Evolutionary conservation across 2,797 vertebrate species (phyloP), one percentile per base, ranked within the genome.

Genomic region (Echiichthys vipera): DNA sequence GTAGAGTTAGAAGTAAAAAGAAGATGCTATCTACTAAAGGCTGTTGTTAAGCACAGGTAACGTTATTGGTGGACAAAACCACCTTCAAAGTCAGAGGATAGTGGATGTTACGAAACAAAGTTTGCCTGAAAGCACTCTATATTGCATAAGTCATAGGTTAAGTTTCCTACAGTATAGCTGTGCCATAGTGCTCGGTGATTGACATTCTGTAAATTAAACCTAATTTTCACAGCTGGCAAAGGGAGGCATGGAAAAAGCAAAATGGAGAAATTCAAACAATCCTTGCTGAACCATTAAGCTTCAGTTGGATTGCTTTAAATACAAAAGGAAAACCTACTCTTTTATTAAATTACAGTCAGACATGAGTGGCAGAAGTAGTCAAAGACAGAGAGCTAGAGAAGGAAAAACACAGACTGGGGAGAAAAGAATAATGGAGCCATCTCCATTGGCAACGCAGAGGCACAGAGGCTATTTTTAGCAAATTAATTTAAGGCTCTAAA

Each of bases 401-500:
- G 39, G 58, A 74, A 74, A 66, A 57, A 75, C 15, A 61, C 40
- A 74, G 66, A 66, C 54, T 10, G 34, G 56, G 66, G 72, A 71
- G 76, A 65, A 45, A 85, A 55, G 64, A 86, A 91, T 86, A 93
- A 93, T 90, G 91, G 88, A 93, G 90, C 81, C 27, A 81, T 94
- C 87, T 92, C 91, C 89, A 87, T 29, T 85, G 88, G 92, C 90
- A 91, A 93, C 88, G 66, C 84, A 84, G 71, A 79, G 85, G 83
- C 89, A 87, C 74, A 83, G 81, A 73, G 69, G 83, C 95, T 95
- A 95, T 95, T 95, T 95, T 94, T 94, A 94, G 94, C 89, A 92
- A 93, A 94, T 95, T 94, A 91, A 95, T 94, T 94, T 94, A 94
- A 95, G 91, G 83, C 91, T 93, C 91, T 95, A 94, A 95, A 95